These are phyloP conservation scores for Drosophila formosana DNA, from an alignment of 2,888 invertebrate genomes.

Conservation along the genomic window DNA sequence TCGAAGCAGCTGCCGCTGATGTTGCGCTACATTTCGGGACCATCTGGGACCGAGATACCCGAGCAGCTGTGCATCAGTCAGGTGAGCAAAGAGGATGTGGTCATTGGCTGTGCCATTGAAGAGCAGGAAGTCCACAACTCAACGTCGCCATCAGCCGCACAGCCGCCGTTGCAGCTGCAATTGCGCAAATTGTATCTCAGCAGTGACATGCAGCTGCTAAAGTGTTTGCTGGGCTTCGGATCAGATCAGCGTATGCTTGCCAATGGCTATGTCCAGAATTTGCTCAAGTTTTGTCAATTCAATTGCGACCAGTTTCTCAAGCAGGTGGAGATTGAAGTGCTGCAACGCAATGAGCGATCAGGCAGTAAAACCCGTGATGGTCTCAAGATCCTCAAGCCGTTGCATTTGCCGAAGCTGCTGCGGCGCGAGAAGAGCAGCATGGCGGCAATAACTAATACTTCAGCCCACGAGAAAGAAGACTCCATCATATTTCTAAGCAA, in stretches of 20 bases:
- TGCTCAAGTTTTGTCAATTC: slow-evolving; percentile 85
- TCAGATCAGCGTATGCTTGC: slow-evolving; percentile 85
- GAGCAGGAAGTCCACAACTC: slow-evolving; percentile 82
- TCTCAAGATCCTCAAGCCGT: slow-evolving; percentile 86
- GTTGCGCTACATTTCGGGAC: slow-evolving; percentile 84
- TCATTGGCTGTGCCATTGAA: slow-evolving; percentile 86
- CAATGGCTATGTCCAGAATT: slow-evolving; percentile 85
- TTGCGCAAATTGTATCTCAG: slow-evolving; percentile 86
- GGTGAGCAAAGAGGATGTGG: slow-evolving; percentile 83
- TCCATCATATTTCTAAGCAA: slow-evolving; percentile 89
- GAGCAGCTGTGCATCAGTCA: slow-evolving; percentile 83
- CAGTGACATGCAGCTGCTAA: slow-evolving; percentile 83
- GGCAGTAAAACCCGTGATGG: slow-evolving; percentile 86
- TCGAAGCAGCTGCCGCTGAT: slow-evolving; percentile 82
- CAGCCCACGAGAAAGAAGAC: slow-evolving; percentile 87
- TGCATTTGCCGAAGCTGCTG: slow-evolving; percentile 83
- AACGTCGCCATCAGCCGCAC: slow-evolving; percentile 20
- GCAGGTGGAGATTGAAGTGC: slow-evolving; percentile 84
- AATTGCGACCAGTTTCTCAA: slow-evolving; percentile 85
- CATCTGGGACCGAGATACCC: slow-evolving; percentile 81
- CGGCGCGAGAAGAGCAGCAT: slow-evolving; percentile 84
- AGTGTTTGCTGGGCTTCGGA: slow-evolving; percentile 84
- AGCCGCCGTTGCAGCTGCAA: slow-evolving; percentile 82
- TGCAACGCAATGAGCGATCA: slow-evolving; percentile 84
- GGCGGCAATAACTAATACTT: slow-evolving; percentile 47